Evolutionary conservation across 2,113 vertebrate species (phyloP).

Genomic region (Nipponia nippon): DNA sequence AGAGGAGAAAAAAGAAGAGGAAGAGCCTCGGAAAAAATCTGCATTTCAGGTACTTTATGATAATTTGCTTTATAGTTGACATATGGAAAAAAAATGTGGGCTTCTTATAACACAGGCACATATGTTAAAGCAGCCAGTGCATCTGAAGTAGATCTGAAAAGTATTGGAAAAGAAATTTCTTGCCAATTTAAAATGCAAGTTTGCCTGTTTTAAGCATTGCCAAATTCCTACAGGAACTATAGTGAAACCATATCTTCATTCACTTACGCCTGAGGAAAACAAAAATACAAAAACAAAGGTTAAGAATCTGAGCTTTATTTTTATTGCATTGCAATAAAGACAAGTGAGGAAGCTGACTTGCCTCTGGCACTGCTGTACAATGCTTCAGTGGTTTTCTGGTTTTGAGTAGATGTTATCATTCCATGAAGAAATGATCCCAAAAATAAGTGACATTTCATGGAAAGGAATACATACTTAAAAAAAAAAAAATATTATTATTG

Average conservation of each 20-base stretch:
- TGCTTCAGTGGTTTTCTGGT: background rate
- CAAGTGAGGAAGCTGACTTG: background rate
- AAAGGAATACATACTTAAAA: background rate
- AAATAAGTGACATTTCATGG: background rate
- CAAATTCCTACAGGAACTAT: background rate
- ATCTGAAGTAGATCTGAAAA: background rate
- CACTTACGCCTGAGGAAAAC: background rate
- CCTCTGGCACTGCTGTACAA: background rate
- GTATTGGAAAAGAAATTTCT: background rate
- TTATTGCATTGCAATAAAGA: background rate
- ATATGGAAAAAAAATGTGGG: background rate
- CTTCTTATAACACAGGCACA: background rate
- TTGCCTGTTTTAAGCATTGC: background rate
- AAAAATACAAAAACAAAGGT: conserved; percentile 18
- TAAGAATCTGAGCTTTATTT: conserved; percentile 6
- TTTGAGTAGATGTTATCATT: background rate
- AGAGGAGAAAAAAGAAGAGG: conserved; percentile 86
- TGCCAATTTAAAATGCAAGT: background rate
- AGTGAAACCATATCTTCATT: background rate
- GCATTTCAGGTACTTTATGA: conserved; percentile 88
- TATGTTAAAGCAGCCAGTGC: background rate
- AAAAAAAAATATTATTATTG: background rate
- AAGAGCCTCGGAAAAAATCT: conserved; percentile 87
- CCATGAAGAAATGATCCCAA: background rate
- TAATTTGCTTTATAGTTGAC: background rate